Conservation (phyloP, 2,888 invertebrate species). For the Amphipyra tragopoginis region DNA sequence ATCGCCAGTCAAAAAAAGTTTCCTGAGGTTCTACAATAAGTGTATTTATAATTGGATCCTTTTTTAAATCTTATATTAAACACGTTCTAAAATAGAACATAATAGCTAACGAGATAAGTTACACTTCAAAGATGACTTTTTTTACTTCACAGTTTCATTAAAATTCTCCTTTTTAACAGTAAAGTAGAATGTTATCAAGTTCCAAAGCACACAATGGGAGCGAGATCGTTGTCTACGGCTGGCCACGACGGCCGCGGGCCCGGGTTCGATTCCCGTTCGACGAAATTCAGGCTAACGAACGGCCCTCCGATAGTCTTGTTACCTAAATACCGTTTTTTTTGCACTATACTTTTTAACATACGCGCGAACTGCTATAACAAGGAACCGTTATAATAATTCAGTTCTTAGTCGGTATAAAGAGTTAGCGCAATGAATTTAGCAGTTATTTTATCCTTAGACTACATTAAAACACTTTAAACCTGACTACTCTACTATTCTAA, state of each 20-base stretch:
- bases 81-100: slow-evolving; percentile 41
- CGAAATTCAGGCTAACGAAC: slow-evolving; percentile 84
- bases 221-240: slow-evolving; percentile 81
- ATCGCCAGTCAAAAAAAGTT: slow-evolving; percentile 3
- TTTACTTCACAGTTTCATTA: slow-evolving; percentile 68
- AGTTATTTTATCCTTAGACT: slow-evolving; percentile 5
- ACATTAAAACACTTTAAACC: not conserved
- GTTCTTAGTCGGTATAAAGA: slow-evolving; percentile 2
- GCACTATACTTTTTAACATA: slow-evolving; percentile 59
- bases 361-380: slow-evolving; percentile 36
- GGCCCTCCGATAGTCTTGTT: slow-evolving; percentile 71
- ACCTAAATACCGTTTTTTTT: slow-evolving; percentile 73
- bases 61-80: slow-evolving; percentile 12
- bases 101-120: slow-evolving; percentile 46
- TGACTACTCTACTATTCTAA: slow-evolving; percentile 11
- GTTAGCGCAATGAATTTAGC: slow-evolving; percentile 1
- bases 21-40: slow-evolving; percentile 4
- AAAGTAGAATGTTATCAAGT: slow-evolving; percentile 80
- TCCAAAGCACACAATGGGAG: slow-evolving; percentile 82
- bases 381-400: slow-evolving; percentile 49
- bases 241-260: slow-evolving; percentile 77
- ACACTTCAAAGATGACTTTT: slow-evolving; percentile 25
- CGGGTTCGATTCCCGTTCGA: slow-evolving; percentile 82
- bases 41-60: slow-evolving; percentile 11
- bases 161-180: slow-evolving; percentile 73